Evolutionary conservation across 1,140 invertebrate genomes (phyloP), one percentile per base, ranked within the genome.

Genomic region (Temnothorax nylanderi): DNA sequence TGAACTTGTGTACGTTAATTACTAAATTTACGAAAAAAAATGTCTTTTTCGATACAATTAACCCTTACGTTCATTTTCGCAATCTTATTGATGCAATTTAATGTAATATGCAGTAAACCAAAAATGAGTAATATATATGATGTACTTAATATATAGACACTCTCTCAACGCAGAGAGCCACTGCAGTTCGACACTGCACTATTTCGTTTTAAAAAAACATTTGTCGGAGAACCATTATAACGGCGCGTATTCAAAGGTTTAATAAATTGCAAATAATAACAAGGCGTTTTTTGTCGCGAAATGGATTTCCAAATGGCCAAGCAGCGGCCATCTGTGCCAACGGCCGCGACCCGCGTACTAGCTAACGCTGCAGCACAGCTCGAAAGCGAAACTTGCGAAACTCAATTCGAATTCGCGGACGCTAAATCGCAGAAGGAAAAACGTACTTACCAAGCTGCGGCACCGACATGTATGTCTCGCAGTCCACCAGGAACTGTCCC

Each of bases 401-500:
- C 49, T 62, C 26, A 26, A 26, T 65, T 74, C 47, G 64, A 65
- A 41, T 8, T 26, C 7, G 72, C 32, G 8, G 49, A 58, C 2
- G n/a, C 37, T 11, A 82, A 64, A 58, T 75, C 7, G 51, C 16
- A 49, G 56, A 88, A 62, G 32, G 21, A 58, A 58, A 64, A 84
- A 7, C 18, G 21, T 8, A 95, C 94, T 95, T 89, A 97, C 97
- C 97, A 90, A 97, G 95, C 90, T 97, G 96, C 13, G 97, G 97
- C 84, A 97, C 96, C 34, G 98, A 98, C 71, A 97, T 97, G 91
- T 98, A 99, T 16, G 98, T 99, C 94, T 99, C 99, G 93, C 99
- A 99, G 92, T 99, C 99, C 0, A 99, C 98, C 64, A 98, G 95
- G 95, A 99, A 99, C 90, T 98, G 98, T 1, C 98, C 99, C 90